Base-by-base conservation (phyloP, 1,140 invertebrate genomes). In the Papilio machaon region DNA sequence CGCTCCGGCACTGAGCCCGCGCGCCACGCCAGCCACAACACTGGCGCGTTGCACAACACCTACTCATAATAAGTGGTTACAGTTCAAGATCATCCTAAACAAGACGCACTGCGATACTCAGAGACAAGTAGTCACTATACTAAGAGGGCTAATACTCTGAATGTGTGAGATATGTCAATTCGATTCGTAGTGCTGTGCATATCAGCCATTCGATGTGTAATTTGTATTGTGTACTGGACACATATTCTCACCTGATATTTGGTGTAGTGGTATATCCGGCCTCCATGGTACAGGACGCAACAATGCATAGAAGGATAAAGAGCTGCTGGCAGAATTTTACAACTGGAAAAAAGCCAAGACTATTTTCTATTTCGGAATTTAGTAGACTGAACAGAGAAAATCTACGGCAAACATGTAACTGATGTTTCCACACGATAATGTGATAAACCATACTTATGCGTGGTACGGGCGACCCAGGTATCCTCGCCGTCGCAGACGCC, bases 31-130 rank as follows among this genome's bases (percentile, higher is more conserved):
- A 90, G 70, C 91, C 91, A 94, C 30, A 73, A 30, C 81, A 90
- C 91, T 13, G 87, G 81, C 9, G 89, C 92, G 81, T 92, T 92
- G 79, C 92, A 94, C 89, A 94, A 87, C 77, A 94, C 91, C 92
- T 94, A 49, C 47, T 6, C 38, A 43, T 3, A 43, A 38, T 1
- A 80, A 73, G 46, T 35, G 46, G 15, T 75, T 6, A 43, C 38
- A 38, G 52, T 17, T 43, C 1, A 43, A 43, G 4, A 43, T 43
- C 38, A 7, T 7, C 38, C 38, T 43, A 43, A 43, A 6, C 38
- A 43, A 43, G 2, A 43, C 38, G 7, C 38, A 43, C 38, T 43
- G 38, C 38, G 38, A 43, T 43, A 43, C 38, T 43, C 38, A 43
- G 38, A 43, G 2, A 43, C 7, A 43, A 43, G 7, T 43, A 43